Evolutionary conservation across 2,888 invertebrate genomes (phyloP).

Genomic region (Tetanocera ferruginea): DNA sequence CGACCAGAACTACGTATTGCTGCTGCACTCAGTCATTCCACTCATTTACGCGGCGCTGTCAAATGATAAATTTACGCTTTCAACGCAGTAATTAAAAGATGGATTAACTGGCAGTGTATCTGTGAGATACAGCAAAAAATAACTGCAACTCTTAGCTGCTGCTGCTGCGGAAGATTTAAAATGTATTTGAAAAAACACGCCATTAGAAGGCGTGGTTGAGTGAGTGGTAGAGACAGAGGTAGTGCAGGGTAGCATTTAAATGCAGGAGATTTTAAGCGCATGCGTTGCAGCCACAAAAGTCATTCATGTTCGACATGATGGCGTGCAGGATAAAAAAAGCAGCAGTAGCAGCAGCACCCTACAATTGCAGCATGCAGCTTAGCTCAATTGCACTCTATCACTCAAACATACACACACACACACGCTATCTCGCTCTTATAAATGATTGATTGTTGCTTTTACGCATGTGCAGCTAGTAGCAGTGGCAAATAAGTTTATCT

Average conservation of each 20-base stretch:
- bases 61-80: slow-evolving; percentile 65
- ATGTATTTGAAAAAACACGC: neutral
- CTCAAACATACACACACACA: neutral
- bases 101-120: slow-evolving; percentile 56
- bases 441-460: slow-evolving; percentile 60
- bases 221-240: neutral
- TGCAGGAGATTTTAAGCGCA: neutral
- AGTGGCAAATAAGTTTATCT: neutral
- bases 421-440: neutral
- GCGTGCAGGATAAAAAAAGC: neutral
- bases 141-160: slow-evolving; percentile 1
- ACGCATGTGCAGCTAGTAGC: slow-evolving; percentile 39
- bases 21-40: slow-evolving; percentile 12
- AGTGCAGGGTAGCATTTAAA: neutral
- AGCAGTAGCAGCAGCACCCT: neutral
- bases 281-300: neutral
- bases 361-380: neutral
- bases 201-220: neutral
- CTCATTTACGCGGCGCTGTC: slow-evolving; percentile 44
- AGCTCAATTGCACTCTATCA: neutral
- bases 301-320: slow-evolving; percentile 12
- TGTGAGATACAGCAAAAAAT: neutral
- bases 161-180: slow-evolving; percentile 25
- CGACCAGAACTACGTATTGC: neutral
- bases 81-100: slow-evolving; percentile 68